Conservation (phyloP, 2,797 vertebrate species). For the Pseudochaenichthys georgianus region DNA sequence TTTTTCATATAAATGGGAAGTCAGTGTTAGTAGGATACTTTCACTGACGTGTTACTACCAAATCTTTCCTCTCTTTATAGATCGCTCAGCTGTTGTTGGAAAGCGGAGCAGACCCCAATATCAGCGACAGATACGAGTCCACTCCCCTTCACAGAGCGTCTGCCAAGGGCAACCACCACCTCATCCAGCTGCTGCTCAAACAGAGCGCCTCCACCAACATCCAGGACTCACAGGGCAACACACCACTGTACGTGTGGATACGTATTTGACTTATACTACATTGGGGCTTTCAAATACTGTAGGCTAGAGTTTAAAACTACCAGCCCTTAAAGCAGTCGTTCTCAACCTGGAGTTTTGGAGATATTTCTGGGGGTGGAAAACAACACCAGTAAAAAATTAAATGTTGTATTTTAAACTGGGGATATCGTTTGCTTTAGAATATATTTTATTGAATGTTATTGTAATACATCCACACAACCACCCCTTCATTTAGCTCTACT, state of each 20-base stretch:
- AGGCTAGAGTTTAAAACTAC: too few species aligned
- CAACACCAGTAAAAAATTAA: too few species aligned
- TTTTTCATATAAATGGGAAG: slow-evolving; percentile 4
- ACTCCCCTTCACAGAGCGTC: slow-evolving; percentile 95
- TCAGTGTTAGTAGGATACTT: not conserved
- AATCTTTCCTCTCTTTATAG: slow-evolving; percentile 71
- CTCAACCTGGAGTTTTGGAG: too few species aligned
- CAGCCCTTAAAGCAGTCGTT: too few species aligned
- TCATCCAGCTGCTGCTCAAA: slow-evolving; percentile 94
- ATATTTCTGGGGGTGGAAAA: too few species aligned
- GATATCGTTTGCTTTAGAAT: too few species aligned
- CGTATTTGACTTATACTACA: slow-evolving; percentile 2
- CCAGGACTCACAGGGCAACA: slow-evolving; percentile 96
- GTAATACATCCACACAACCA: too few species aligned
- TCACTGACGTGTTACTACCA: not conserved
- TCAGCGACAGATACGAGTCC: slow-evolving; percentile 91
- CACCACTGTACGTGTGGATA: slow-evolving; percentile 88
- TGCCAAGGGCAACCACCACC: slow-evolving; percentile 93
- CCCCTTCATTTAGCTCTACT: too few species aligned
- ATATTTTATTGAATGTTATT: too few species aligned
- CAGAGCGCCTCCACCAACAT: slow-evolving; percentile 94
- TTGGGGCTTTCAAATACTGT: not conserved
- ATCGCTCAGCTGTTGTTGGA: slow-evolving; percentile 93
- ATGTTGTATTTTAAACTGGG: too few species aligned
- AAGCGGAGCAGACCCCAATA: slow-evolving; percentile 93